Evolutionary conservation across 1,140 invertebrate species (phyloP).

Genomic region (Homarus americanus): DNA sequence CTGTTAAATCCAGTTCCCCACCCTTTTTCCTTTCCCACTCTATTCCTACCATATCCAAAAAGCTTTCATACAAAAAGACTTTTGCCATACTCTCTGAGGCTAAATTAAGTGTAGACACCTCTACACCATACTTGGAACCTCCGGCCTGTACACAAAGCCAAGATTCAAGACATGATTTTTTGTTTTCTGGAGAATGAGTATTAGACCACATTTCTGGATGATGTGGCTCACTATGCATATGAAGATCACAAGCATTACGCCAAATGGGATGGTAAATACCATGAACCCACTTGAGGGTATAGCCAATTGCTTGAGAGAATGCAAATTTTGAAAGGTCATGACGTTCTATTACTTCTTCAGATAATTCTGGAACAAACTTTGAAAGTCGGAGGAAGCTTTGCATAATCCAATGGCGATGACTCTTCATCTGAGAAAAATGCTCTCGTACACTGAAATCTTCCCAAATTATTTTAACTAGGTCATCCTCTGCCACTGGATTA

Average conservation of each 20-base stretch:
- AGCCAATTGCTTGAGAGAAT: conserved; percentile 44
- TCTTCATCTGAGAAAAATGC: conserved; percentile 5
- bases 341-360: conserved; percentile 36
- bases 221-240: conserved; percentile 50
- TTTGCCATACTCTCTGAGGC: conserved; percentile 52
- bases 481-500: not conserved
- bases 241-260: conserved; percentile 42
- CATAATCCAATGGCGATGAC: conserved; percentile 21
- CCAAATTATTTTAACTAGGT: conserved; percentile 10
- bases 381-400: not conserved
- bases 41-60: conserved; percentile 45
- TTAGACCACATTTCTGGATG: conserved; percentile 58
- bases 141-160: conserved; percentile 36
- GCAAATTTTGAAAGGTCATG: conserved; percentile 61
- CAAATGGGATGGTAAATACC: conserved; percentile 32
- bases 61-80: conserved; percentile 45
- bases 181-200: not conserved
- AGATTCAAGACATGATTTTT: conserved; percentile 33
- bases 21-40: conserved; percentile 56
- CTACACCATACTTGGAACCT: conserved; percentile 30
- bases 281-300: conserved; percentile 56
- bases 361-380: not conserved
- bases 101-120: conserved; percentile 8
- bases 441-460: conserved; percentile 9
- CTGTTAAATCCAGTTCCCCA: not conserved